phyloP scores from a whole-genome alignment of 2,888 invertebrate genomes.

The Hypsopygia costalis region DNA sequence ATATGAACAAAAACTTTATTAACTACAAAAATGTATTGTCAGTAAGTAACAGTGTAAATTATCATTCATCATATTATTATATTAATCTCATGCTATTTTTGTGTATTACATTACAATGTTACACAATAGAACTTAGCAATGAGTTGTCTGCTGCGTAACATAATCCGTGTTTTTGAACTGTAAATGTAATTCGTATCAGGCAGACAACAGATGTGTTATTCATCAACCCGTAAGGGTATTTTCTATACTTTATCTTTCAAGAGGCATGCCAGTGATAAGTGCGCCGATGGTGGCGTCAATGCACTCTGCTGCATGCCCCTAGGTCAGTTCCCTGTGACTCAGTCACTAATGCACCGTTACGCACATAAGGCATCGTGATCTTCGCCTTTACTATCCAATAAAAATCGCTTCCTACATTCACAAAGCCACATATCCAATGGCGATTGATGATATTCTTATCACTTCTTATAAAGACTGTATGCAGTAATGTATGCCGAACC shows the following conservation, averaged over 20 bases:
- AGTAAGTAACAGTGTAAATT: too few species aligned
- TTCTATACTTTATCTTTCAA: slow-evolving; percentile 71
- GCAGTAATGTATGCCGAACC: slow-evolving; percentile 29
- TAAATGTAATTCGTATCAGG: slow-evolving; percentile 48
- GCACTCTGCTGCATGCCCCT: slow-evolving; percentile 75
- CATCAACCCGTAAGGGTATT: slow-evolving; percentile 59
- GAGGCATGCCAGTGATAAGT: slow-evolving; percentile 75
- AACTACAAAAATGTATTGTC: too few species aligned
- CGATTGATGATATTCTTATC: slow-evolving; percentile 12
- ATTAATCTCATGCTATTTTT: too few species aligned
- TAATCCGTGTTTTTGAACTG: slow-evolving; percentile 50
- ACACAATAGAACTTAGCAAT: not conserved
- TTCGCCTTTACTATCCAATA: slow-evolving; percentile 36
- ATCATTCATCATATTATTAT: too few species aligned
- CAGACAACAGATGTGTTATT: slow-evolving; percentile 72
- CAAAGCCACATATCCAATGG: slow-evolving; percentile 14
- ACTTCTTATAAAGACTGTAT: slow-evolving; percentile 3
- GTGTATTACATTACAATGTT: too few species aligned
- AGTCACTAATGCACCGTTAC: slow-evolving; percentile 74
- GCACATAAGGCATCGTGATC: slow-evolving; percentile 60
- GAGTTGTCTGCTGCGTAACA: not conserved
- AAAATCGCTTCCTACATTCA: slow-evolving; percentile 6
- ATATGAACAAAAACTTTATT: too few species aligned
- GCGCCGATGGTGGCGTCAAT: slow-evolving; percentile 69
- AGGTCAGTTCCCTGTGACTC: slow-evolving; percentile 80